Conservation (phyloP, 2,888 invertebrate genomes). For the Philereme vetulata region DNA sequence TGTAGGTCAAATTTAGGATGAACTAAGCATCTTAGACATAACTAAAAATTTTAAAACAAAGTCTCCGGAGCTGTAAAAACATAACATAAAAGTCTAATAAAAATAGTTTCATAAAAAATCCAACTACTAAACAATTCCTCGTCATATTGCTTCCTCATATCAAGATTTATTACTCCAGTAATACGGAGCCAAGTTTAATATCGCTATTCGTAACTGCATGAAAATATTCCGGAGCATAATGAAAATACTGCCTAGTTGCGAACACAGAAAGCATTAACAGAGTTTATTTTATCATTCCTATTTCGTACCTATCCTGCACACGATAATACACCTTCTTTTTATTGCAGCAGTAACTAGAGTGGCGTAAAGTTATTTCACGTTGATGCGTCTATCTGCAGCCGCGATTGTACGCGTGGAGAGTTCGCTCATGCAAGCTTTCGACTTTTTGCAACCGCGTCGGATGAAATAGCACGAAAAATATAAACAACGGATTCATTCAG, state of each 20-base stretch:
- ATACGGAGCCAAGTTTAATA: conserved; percentile 32
- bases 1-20: no score
- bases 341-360: conserved; percentile 20
- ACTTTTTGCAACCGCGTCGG: conserved; percentile 50
- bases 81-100: neutral
- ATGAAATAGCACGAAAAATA: conserved; percentile 50
- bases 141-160: conserved; percentile 28
- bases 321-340: conserved; percentile 30
- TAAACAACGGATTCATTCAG: conserved; percentile 44
- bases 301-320: conserved; percentile 24
- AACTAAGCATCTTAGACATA: no score
- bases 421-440: conserved; percentile 47
- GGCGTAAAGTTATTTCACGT: conserved; percentile 20
- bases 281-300: conserved; percentile 44
- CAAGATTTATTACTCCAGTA: conserved; percentile 29
- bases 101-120: conserved; percentile 6
- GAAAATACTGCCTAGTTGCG: conserved; percentile 44
- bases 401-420: conserved; percentile 47
- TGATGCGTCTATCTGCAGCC: conserved; percentile 43
- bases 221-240: conserved; percentile 42
- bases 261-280: conserved; percentile 39
- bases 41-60: no score
- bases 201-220: conserved; percentile 37
- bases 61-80: no score
- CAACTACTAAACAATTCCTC: conserved; percentile 11